Percentiles rank a stretch among this genome's conserved stretches.
Conservation (phyloP, 2,113 vertebrate species). For the Bufo gargarizans region DNA sequence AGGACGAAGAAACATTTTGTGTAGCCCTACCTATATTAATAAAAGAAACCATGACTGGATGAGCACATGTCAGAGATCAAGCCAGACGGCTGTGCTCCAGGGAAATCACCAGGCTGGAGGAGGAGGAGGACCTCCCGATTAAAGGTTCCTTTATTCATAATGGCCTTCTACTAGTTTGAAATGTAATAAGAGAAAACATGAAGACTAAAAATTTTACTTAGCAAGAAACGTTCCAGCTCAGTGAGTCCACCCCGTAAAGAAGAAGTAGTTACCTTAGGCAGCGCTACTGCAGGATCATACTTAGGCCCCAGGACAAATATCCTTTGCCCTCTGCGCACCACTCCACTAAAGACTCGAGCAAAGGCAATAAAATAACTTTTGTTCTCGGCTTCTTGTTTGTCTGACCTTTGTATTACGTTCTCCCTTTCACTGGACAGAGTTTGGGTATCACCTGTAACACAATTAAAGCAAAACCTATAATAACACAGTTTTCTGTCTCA, state of each 20-base stretch:
- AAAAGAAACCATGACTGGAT: conserved; percentile 1
- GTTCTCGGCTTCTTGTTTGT: conserved; percentile 65
- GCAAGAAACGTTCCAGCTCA: background rate
- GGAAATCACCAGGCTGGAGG: background rate
- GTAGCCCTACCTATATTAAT: background rate
- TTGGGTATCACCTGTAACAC: background rate
- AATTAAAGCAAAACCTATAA: background rate
- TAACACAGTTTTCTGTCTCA: background rate
- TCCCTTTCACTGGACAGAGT: conserved; percentile 55
- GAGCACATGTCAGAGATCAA: background rate
- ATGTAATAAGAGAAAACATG: background rate
- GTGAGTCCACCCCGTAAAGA: background rate
- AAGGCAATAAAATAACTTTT: conserved; percentile 89
- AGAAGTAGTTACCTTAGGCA: conserved; percentile 73
- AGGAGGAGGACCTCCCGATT: background rate
- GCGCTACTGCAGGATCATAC: conserved; percentile 83
- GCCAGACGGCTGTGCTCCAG: background rate
- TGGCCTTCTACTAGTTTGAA: background rate
- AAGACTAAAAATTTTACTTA: background rate
- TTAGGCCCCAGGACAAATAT: conserved; percentile 94
- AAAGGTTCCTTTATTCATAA: background rate
- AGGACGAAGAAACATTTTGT: background rate
- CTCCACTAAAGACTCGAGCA: conserved; percentile 91
- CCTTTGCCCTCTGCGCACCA: conserved; percentile 79
- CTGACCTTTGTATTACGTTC: conserved; percentile 59